Evolutionary conservation across 64 coral and sea anemone genomes (phyloP).

Genomic region (Pachyseris speciosa): DNA sequence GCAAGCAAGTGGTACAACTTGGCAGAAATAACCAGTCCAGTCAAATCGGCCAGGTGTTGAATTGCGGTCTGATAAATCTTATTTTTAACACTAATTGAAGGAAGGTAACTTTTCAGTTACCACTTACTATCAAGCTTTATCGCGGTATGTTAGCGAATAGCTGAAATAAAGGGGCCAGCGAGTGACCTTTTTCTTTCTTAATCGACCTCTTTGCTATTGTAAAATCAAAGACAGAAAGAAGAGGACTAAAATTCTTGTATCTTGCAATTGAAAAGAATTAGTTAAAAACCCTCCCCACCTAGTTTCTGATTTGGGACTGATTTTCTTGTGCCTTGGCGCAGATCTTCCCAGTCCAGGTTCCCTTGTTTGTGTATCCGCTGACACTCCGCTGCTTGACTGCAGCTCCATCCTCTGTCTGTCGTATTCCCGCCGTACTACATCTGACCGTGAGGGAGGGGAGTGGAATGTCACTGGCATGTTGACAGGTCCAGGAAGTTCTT

Average conservation of each 20-base stretch:
- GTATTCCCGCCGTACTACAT: conserved; percentile 80
- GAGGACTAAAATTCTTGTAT: too few relatives aligned
- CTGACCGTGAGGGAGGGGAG: conserved; percentile 71
- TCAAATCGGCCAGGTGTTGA: too few relatives aligned
- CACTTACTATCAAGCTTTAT: too few relatives aligned
- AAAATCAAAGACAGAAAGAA: too few relatives aligned
- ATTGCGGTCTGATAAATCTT: too few relatives aligned
- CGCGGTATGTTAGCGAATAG: too few relatives aligned
- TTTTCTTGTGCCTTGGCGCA: conserved; percentile 14
- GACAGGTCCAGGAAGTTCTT: conserved; percentile 50
- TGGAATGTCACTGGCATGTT: conserved; percentile 87
- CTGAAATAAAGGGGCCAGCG: background rate
- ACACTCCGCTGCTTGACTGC: conserved; percentile 53
- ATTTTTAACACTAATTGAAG: too few relatives aligned
- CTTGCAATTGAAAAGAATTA: background rate
- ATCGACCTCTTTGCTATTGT: too few relatives aligned
- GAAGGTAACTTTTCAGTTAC: too few relatives aligned
- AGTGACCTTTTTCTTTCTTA: background rate
- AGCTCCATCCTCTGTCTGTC: conserved; percentile 83
- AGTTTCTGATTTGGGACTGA: conserved; percentile 21
- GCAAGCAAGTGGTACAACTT: too few relatives aligned
- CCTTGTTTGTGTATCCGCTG: conserved; percentile 21
- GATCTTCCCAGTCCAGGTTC: background rate
- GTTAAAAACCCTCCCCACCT: background rate
- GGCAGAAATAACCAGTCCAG: too few relatives aligned